Evolutionary conservation across 2,113 vertebrate species (phyloP).

Genomic region (Dicrurus megarhynchus): DNA sequence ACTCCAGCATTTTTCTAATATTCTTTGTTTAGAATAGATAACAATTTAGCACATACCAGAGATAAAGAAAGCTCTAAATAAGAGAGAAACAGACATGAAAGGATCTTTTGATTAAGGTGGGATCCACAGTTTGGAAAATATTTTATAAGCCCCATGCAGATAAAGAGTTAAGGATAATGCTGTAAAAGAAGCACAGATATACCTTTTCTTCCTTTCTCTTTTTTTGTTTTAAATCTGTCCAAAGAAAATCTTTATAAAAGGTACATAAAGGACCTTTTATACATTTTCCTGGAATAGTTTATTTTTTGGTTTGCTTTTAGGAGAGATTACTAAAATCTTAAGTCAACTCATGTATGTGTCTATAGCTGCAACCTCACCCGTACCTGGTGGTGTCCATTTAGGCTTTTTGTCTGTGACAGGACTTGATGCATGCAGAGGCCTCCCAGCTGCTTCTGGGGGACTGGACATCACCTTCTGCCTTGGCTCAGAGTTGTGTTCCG

Average conservation of each 20-base stretch:
- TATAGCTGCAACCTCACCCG: neutral
- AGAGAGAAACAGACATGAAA: neutral
- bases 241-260: neutral
- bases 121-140: neutral
- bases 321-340: neutral
- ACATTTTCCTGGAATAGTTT: neutral
- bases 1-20: neutral
- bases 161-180: neutral
- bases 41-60: neutral
- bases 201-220: neutral
- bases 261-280: neutral
- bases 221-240: neutral
- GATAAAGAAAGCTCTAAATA: neutral
- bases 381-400: slow-evolving; percentile 92
- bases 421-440: slow-evolving; percentile 51
- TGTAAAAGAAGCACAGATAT: fast-evolving
- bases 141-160: neutral
- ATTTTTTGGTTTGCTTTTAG: neutral
- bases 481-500: neutral
- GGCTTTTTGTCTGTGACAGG: slow-evolving; percentile 70
- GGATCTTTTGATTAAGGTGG: neutral
- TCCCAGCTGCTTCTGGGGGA: slow-evolving; percentile 30
- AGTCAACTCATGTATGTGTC: neutral
- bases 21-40: neutral
- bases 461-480: neutral